Percentiles rank a stretch among this genome's conserved stretches.
phyloP scores from a whole-genome alignment of 2,797 vertebrate species.

The Sardinella longiceps region DNA sequence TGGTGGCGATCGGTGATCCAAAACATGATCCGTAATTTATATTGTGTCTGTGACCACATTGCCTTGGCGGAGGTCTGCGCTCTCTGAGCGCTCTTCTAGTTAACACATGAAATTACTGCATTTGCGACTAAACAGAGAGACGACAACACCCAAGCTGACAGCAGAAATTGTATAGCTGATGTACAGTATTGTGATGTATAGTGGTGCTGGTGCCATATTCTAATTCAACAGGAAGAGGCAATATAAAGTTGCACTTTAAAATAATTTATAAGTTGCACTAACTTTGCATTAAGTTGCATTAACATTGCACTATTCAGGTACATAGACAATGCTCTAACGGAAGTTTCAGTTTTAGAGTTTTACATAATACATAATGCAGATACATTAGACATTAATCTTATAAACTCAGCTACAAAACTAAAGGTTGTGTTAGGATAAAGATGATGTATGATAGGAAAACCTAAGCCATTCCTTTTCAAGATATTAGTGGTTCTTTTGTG shows the following conservation, averaged over 20 bases:
- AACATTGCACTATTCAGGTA: neutral
- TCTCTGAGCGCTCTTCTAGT: no score
- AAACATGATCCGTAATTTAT: no score
- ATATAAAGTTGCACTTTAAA: no score
- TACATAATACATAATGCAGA: neutral
- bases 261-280: no score
- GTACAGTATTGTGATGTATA: no score
- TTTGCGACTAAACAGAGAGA: neutral
- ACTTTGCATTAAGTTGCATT: no score
- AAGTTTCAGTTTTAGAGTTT: neutral
- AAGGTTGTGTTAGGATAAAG: neutral
- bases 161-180: no score
- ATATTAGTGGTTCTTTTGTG: slow-evolving; percentile 35
- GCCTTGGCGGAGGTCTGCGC: no score
- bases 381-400: neutral
- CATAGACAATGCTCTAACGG: neutral
- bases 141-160: neutral
- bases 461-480: neutral
- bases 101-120: neutral
- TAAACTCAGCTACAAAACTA: neutral
- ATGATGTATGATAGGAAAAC: neutral
- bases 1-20: no score
- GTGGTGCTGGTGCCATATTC: neutral
- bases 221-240: neutral
- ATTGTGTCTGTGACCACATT: no score